Evolutionary conservation across 2,888 invertebrate genomes (phyloP), one percentile per base, ranked within the genome.

Genomic region (Drosophila gaucha): DNA sequence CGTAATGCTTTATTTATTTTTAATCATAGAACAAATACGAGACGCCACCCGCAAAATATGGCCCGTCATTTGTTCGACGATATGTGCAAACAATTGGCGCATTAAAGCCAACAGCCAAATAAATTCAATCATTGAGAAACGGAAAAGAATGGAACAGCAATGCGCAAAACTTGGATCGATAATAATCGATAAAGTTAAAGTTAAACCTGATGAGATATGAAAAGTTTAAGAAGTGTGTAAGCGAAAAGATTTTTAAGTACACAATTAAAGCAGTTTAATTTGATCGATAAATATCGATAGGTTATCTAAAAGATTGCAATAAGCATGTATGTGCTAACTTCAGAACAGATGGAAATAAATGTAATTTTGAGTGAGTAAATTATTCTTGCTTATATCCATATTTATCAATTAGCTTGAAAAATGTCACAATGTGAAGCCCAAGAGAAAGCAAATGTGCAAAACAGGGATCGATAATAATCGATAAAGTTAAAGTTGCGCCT

Each of bases 11-110:
- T 82, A 86, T 82, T 82, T 86, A 82, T 86, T 86, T 82, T 82
- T 82, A 86, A 82, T 82, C 87, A 86, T 80, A 80, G 87, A 86
- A 82, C 85, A 82, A 86, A 82, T 82, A 84, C 80, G 84, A 56
- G 44, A 51, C 50, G 39, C 51, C 67, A 67, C 28, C 57, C 67
- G 56, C 39, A 68, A 79, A 83, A 83, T 80, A 86, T 86, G 67
- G 78, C 66, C 75, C 80, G 68, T 84, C 78, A 80, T 77, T 86
- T 86, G 84, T 69, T 80, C 80, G 65, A 46, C 68, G 64, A 86
- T 72, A 80, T 80, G 80, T 76, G 80, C 86, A 83, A 80, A 79
- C 86, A 80, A 79, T 80, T 86, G 86, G 67, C 86, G 86, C 80
- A 80, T 80, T 86, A 70, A 86, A 84, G 80, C 80, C 80, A 65